Percentiles rank a stretch among this genome's conserved stretches.
Evolutionary conservation across 2,888 invertebrate genomes (phyloP).

Genomic region (Balanococcus diminutus): DNA sequence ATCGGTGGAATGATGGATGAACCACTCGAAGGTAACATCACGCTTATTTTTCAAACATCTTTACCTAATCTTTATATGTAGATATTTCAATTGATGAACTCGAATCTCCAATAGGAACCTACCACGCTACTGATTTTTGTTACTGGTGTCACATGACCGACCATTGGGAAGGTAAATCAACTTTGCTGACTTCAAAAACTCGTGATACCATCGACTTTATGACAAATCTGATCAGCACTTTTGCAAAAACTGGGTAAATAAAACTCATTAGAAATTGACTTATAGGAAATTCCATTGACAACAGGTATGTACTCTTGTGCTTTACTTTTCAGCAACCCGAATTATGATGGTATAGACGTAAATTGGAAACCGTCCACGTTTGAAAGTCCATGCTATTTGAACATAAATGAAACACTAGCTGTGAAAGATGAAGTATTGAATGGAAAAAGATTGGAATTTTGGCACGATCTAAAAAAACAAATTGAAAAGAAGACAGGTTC

Average conservation of each 20-base stretch:
- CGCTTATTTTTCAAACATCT: neutral
- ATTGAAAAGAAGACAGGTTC: neutral
- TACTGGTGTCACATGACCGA: neutral
- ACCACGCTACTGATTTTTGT: neutral
- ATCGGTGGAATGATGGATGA: neutral
- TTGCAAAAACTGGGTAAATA: neutral
- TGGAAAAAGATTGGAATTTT: neutral
- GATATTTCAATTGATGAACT: no score
- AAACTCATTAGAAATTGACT: neutral
- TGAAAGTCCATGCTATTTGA: conserved; percentile 8
- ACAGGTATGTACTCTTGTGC: neutral
- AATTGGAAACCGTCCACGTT: neutral
- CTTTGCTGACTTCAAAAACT: neutral
- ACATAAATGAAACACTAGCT: neutral
- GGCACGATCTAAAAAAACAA: neutral
- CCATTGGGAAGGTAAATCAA: neutral
- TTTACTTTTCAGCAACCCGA: neutral
- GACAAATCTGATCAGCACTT: neutral
- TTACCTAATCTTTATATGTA: no score
- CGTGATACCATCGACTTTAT: neutral
- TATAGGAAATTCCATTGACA: no score
- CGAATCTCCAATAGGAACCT: neutral
- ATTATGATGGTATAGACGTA: neutral
- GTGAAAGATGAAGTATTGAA: neutral
- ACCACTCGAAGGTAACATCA: neutral